Conservation (phyloP, 2,797 vertebrate genomes). For the Psittacula derbiana region DNA sequence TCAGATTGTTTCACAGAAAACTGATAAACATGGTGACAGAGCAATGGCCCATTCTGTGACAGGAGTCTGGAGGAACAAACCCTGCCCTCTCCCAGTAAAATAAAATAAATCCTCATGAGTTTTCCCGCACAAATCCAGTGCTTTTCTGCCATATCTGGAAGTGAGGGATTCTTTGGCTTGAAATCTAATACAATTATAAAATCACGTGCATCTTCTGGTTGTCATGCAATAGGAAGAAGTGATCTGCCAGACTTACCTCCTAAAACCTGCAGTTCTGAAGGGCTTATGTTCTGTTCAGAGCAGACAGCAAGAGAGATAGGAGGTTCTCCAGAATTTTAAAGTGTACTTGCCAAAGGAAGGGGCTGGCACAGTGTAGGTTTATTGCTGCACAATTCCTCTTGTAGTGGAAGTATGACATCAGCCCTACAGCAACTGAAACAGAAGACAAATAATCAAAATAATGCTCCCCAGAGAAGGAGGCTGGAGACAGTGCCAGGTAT, state of each 20-base stretch:
- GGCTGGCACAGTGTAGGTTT: neutral
- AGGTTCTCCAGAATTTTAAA: neutral
- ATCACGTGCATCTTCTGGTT: neutral
- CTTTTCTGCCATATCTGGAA: neutral
- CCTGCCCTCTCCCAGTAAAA: neutral
- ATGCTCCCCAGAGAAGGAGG: neutral
- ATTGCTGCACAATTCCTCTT: neutral
- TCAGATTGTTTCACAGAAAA: neutral
- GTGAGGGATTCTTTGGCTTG: neutral
- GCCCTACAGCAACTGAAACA: neutral
- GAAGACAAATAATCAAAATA: slow-evolving; percentile 23
- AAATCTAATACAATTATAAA: neutral
- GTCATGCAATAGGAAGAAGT: neutral
- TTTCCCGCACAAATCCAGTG: neutral
- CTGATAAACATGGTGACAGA: neutral
- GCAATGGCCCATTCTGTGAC: neutral
- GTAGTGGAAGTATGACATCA: neutral
- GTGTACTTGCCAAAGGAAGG: neutral
- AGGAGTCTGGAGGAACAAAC: neutral
- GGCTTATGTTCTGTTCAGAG: neutral
- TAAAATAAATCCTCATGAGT: neutral
- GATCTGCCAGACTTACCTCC: neutral
- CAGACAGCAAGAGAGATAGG: neutral
- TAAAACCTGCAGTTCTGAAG: neutral
- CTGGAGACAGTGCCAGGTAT: neutral